phyloP scores from a whole-genome alignment of 1,140 invertebrate genomes.

The Lordiphosa mommai region DNA sequence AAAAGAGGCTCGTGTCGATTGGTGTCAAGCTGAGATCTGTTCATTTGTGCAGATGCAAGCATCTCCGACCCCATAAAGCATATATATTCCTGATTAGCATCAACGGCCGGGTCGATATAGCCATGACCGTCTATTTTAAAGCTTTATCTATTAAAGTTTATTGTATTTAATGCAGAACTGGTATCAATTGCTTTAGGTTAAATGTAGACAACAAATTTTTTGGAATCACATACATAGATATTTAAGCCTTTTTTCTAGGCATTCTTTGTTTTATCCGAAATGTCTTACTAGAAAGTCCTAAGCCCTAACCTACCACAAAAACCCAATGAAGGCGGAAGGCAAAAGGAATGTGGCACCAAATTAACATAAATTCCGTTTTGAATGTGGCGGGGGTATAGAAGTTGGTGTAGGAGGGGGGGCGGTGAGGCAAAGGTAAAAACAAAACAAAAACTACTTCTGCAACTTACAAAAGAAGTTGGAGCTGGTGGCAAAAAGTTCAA shows the following conservation, averaged over 20 bases:
- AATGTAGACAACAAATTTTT: too few relatives aligned
- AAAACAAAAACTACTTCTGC: not conserved
- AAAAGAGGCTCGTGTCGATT: too few relatives aligned
- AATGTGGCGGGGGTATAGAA: not conserved
- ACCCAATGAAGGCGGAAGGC: slow-evolving; percentile 19
- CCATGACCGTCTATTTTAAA: too few relatives aligned
- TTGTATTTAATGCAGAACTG: too few relatives aligned
- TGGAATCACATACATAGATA: slow-evolving; percentile 3
- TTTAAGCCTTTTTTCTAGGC: not conserved
- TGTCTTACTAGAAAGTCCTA: not conserved
- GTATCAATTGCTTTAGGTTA: too few relatives aligned
- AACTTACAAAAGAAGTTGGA: slow-evolving; percentile 32
- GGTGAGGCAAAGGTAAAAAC: slow-evolving; percentile 1
- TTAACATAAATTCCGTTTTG: slow-evolving; percentile 69
- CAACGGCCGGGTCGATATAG: too few relatives aligned
- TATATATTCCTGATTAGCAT: too few relatives aligned
- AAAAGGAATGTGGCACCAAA: slow-evolving; percentile 52
- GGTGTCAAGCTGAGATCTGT: too few relatives aligned
- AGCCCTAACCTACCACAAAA: slow-evolving; percentile 15
- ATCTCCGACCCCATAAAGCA: too few relatives aligned
- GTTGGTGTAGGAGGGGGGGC: not conserved
- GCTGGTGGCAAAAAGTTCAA: slow-evolving; percentile 68
- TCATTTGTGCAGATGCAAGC: too few relatives aligned
- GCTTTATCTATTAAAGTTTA: too few relatives aligned
- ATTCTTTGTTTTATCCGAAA: too few relatives aligned